These are phyloP conservation scores for Sebastolobus altivelis DNA, from an alignment of 2,797 vertebrate genomes.

Conservation along the genomic window DNA sequence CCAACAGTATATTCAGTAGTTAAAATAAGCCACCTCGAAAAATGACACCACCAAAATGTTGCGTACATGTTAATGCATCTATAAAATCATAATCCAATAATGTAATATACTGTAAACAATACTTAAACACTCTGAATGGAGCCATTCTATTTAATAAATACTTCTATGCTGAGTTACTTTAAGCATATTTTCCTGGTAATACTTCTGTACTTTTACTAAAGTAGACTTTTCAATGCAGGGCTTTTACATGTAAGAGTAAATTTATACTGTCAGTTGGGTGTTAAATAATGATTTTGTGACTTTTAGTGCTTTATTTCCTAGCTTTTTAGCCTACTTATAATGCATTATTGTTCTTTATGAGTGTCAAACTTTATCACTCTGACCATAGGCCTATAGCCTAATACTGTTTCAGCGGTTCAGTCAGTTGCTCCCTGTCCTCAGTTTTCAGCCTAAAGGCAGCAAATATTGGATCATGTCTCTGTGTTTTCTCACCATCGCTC, in stretches of 20 bases:
- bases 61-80: not conserved
- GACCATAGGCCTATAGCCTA: no score
- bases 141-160: not conserved
- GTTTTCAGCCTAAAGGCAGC: not conserved
- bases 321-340: not conserved
- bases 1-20: no score
- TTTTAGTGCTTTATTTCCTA: not conserved
- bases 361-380: no score
- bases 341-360: not conserved
- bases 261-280: not conserved
- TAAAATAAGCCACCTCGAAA: no score
- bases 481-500: slow-evolving; percentile 56
- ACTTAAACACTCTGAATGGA: not conserved
- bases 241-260: not conserved
- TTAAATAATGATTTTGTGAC: not conserved
- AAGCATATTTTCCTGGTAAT: no score
- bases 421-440: not conserved
- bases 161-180: not conserved
- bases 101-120: not conserved
- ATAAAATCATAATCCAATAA: not conserved
- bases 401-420: not conserved
- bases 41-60: no score
- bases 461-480: not conserved
- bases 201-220: no score
- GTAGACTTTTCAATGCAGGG: not conserved